Evolutionary conservation across 2,888 invertebrate genomes (phyloP).

Genomic region (Lepidonotus clava): DNA sequence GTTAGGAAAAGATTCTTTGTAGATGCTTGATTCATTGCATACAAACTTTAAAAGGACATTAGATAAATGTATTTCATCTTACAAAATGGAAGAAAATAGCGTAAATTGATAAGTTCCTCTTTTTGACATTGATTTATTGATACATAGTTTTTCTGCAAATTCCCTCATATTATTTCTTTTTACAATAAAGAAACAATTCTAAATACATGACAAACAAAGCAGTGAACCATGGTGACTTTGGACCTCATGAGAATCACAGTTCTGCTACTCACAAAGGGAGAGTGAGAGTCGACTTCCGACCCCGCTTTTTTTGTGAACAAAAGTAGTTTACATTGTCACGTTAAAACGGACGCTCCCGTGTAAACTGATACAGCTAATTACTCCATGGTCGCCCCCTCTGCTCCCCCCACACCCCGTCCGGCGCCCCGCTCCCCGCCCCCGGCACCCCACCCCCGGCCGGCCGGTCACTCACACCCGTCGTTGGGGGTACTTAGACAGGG

Average conservation of each 20-base stretch:
- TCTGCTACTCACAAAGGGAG: conserved; percentile 32
- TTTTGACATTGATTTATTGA: background rate
- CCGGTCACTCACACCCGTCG: background rate
- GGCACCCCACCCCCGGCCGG: background rate
- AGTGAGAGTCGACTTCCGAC: conserved; percentile 21
- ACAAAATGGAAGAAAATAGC: too few species aligned
- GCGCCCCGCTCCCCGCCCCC: background rate
- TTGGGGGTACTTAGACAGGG: too few species aligned
- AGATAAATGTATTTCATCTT: too few species aligned
- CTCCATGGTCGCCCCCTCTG: background rate
- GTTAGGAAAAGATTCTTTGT: too few species aligned
- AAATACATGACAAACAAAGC: too few species aligned
- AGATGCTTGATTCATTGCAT: too few species aligned
- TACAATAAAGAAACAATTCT: too few species aligned
- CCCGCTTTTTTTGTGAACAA: conserved; percentile 18
- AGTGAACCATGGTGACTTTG: conserved; percentile 5
- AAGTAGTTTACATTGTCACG: conserved; percentile 42
- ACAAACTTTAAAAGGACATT: too few species aligned
- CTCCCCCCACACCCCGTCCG: background rate
- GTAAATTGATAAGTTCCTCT: too few species aligned
- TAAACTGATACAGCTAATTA: conserved; percentile 18
- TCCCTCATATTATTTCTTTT: too few species aligned
- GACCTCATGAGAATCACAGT: conserved; percentile 6
- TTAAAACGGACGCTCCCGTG: conserved; percentile 12
- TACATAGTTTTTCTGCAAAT: background rate